phyloP scores from a whole-genome alignment of 2,888 invertebrate genomes.

The Phaonia tiefii region DNA sequence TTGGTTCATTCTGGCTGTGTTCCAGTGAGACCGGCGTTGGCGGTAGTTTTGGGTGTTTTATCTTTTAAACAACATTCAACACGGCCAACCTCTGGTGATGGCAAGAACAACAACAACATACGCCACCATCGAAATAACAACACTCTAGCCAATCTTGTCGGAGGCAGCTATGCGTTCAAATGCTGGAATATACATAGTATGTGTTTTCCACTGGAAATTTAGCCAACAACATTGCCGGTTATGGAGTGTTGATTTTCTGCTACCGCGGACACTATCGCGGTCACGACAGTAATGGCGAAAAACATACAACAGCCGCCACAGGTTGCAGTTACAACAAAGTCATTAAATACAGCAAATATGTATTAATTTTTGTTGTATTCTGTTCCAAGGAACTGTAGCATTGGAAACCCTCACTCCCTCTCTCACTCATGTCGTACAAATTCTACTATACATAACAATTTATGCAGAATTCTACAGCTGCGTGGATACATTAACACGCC shows the following conservation, averaged over 20 bases:
- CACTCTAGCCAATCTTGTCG: slow-evolving; percentile 48
- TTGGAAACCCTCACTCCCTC: too few species aligned
- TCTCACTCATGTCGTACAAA: too few species aligned
- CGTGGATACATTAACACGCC: too few species aligned
- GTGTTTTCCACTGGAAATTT: slow-evolving; percentile 19
- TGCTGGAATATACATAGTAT: too few species aligned
- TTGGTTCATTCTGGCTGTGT: slow-evolving; percentile 54
- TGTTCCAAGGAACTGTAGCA: too few species aligned
- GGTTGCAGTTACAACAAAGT: slow-evolving; percentile 15
- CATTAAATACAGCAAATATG: slow-evolving; percentile 3
- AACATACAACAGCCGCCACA: slow-evolving; percentile 31
- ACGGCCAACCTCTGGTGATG: not conserved
- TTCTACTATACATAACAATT: too few species aligned
- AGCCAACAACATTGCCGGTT: slow-evolving; percentile 71
- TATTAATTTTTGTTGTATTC: not conserved
- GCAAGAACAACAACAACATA: slow-evolving; percentile 23
- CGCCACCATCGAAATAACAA: slow-evolving; percentile 23
- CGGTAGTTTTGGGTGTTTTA: slow-evolving; percentile 58
- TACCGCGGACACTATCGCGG: not conserved
- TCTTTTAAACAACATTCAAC: slow-evolving; percentile 33
- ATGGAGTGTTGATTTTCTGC: slow-evolving; percentile 73
- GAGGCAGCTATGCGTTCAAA: slow-evolving; percentile 29
- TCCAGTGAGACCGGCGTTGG: slow-evolving; percentile 66
- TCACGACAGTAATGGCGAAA: not conserved
- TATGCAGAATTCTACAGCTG: too few species aligned